Evolutionary conservation across 2,797 vertebrate genomes (phyloP).

Genomic region (Crocodylus rhombifer): DNA sequence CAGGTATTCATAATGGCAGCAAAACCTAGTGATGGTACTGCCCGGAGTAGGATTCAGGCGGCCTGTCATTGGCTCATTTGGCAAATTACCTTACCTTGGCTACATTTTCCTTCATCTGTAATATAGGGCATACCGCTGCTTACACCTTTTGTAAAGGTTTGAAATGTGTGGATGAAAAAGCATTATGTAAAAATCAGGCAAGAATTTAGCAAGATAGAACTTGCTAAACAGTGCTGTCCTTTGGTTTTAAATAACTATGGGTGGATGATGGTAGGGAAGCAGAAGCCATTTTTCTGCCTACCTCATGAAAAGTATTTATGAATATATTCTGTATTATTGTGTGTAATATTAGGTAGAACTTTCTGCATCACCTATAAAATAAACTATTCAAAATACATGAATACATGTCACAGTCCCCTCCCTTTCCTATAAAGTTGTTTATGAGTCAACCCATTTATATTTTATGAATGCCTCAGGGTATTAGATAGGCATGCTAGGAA

Average conservation of each 20-base stretch:
- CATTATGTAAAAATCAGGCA: not conserved
- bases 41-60: not conserved
- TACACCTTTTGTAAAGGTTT: fast-evolving
- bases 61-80: not conserved
- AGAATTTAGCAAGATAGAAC: too few relatives aligned
- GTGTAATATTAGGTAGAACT: not conserved
- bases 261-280: too few relatives aligned
- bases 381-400: not conserved
- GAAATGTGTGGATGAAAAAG: too few relatives aligned
- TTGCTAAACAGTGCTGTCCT: too few relatives aligned
- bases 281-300: not conserved
- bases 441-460: not conserved
- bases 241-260: too few relatives aligned
- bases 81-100: not conserved
- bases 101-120: not conserved
- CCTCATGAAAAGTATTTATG: not conserved
- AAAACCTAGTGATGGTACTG: not conserved
- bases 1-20: not conserved
- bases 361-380: not conserved
- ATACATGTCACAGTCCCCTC: fast-evolving
- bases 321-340: not conserved
- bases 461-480: constrained; percentile 25
- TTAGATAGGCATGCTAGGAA: constrained; percentile 16
- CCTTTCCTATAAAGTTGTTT: constrained; percentile 20
- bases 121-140: not conserved